Percentiles rank a stretch among this genome's conserved stretches.
Evolutionary conservation across 2,888 invertebrate genomes (phyloP).

Genomic region (Achlya flavicornis): DNA sequence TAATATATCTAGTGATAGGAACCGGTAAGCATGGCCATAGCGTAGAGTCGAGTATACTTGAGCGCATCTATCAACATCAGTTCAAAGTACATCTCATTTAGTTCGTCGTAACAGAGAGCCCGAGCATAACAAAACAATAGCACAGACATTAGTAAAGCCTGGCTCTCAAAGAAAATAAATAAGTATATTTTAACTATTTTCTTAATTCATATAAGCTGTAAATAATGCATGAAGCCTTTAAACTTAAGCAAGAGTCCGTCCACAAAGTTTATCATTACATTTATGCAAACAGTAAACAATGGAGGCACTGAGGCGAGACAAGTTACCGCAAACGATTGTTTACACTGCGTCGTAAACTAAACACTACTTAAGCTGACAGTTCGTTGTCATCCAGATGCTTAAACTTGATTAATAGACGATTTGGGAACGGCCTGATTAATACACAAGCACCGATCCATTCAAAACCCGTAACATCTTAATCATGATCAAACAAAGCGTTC

Average conservation of each 20-base stretch:
- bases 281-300: slow-evolving; percentile 72
- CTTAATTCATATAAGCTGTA: slow-evolving; percentile 14
- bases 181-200: not conserved
- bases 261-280: slow-evolving; percentile 52
- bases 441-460: slow-evolving; percentile 62
- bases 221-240: slow-evolving; percentile 21
- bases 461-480: slow-evolving; percentile 67
- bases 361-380: slow-evolving; percentile 81
- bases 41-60: no score
- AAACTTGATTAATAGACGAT: slow-evolving; percentile 81
- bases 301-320: slow-evolving; percentile 61
- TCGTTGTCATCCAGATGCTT: slow-evolving; percentile 80
- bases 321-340: slow-evolving; percentile 74
- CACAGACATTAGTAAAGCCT: not conserved
- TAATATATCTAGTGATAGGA: no score
- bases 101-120: no score
- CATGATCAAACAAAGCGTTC: slow-evolving; percentile 66
- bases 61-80: no score
- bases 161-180: not conserved
- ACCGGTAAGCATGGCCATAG: no score
- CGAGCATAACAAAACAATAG: no score
- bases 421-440: slow-evolving; percentile 74
- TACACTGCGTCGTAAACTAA: slow-evolving; percentile 72
- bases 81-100: no score
- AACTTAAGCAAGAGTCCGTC: slow-evolving; percentile 18